Conservation (phyloP, 2,797 vertebrate genomes). For the Pangasius djambal region DNA sequence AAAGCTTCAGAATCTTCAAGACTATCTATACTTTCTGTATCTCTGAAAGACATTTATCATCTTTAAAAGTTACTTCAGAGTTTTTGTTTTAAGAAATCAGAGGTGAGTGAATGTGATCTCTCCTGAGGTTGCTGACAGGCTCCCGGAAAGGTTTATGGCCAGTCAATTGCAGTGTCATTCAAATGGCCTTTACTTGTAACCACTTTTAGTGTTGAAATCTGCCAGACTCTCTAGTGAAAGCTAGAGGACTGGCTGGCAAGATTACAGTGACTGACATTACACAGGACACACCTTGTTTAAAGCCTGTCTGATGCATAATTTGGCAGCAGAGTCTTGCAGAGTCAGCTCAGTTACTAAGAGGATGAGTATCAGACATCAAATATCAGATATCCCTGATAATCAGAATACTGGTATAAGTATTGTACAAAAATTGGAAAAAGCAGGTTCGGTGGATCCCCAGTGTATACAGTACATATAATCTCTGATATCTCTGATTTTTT, state of each 20-base stretch:
- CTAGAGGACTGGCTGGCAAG: background rate
- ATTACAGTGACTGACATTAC: background rate
- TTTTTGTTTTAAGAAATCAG: background rate
- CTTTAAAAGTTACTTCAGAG: background rate
- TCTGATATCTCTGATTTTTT: background rate
- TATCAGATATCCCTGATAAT: background rate
- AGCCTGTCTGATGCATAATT: background rate
- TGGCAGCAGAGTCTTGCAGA: background rate
- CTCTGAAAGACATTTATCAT: background rate
- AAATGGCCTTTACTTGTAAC: background rate
- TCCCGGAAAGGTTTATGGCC: background rate
- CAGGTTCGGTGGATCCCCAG: background rate
- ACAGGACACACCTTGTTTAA: background rate
- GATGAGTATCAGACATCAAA: background rate
- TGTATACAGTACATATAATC: background rate
- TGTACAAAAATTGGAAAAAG: background rate
- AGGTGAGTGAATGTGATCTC: background rate
- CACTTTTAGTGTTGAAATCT: background rate
- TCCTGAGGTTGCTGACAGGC: background rate
- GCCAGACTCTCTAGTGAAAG: background rate
- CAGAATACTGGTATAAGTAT: background rate
- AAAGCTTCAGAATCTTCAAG: background rate
- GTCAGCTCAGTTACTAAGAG: background rate
- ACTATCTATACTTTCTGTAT: background rate
- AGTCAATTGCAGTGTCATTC: background rate